Evolutionary conservation across 2,797 vertebrate genomes (phyloP).

Genomic region (Pseudochirops corinnae): DNA sequence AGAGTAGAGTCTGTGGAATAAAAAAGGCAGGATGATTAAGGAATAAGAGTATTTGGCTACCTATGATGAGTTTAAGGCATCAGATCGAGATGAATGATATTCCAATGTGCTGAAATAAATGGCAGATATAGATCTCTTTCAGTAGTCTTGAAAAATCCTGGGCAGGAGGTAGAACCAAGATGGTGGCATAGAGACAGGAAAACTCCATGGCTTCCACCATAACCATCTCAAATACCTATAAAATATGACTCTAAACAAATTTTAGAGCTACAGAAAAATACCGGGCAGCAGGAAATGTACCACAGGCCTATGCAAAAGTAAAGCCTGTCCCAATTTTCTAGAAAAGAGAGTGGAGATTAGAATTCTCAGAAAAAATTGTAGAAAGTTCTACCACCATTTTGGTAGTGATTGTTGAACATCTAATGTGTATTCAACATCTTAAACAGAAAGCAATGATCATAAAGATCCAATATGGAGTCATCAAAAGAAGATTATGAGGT

Average conservation of each 20-base stretch:
- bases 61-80: background rate
- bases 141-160: background rate
- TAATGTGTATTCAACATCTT: background rate
- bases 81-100: background rate
- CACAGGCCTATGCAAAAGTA: background rate
- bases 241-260: too few species aligned
- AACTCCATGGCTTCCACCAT: too few species aligned
- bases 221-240: too few species aligned
- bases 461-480: background rate
- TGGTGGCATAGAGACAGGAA: too few species aligned
- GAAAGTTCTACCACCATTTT: background rate
- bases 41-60: background rate
- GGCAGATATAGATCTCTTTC: background rate
- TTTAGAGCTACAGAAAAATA: background rate
- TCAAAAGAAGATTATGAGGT: background rate
- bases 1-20: background rate
- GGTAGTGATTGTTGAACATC: background rate
- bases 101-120: background rate
- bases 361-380: background rate
- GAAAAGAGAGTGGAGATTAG: background rate
- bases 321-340: background rate
- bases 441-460: background rate
- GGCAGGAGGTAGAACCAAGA: background rate
- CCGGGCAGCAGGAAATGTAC: background rate
- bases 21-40: background rate